These are phyloP conservation scores for Hyla sarda DNA, from an alignment of 2,113 vertebrate genomes.

Conservation along the genomic window DNA sequence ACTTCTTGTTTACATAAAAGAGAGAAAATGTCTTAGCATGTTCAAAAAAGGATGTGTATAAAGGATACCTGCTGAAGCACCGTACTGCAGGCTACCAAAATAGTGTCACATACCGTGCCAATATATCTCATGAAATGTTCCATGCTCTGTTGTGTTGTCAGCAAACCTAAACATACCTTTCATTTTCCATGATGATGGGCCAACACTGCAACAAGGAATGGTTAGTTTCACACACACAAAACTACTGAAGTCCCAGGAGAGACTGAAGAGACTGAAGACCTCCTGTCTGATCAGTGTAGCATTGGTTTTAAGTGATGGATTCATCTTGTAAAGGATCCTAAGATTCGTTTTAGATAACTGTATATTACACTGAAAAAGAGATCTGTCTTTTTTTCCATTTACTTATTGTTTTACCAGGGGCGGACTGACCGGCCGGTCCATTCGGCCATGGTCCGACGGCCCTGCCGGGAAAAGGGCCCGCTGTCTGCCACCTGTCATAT, in stretches of 20 bases:
- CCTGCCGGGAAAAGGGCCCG: no score
- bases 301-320: background rate
- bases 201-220: background rate
- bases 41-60: conserved; percentile 66
- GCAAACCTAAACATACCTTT: conserved; percentile 64
- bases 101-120: conserved; percentile 59
- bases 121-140: conserved; percentile 62
- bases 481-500: no score
- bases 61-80: conserved; percentile 52
- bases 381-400: no score
- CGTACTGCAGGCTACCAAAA: conserved; percentile 63
- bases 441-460: background rate
- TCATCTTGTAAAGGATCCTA: background rate
- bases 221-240: conserved; percentile 59
- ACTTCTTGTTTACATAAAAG: conserved; percentile 54
- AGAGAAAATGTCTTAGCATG: conserved; percentile 30
- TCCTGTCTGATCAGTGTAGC: background rate
- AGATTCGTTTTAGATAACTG: no score
- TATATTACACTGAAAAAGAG: background rate
- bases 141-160: conserved; percentile 63
- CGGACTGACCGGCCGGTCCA: no score
- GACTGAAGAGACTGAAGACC: conserved; percentile 4
- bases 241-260: no score
- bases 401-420: no score
- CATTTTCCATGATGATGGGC: conserved; percentile 63